phyloP scores from a whole-genome alignment of 1,140 invertebrate genomes.

The Neelides sp. region DNA sequence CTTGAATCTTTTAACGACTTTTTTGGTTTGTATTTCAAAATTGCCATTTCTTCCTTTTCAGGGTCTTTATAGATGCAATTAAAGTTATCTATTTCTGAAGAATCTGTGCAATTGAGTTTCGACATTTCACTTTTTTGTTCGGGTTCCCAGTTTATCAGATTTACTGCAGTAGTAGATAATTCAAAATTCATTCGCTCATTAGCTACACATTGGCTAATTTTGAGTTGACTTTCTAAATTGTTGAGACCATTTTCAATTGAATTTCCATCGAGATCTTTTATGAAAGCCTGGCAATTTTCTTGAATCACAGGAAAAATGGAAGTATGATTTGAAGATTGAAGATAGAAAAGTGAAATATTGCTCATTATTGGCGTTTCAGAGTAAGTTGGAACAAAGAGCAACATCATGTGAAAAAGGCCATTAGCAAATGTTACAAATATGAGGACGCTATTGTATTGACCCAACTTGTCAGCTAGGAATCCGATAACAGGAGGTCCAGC shows the following conservation, averaged over 20 bases:
- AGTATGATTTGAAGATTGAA: not conserved
- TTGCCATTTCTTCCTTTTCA: too few relatives aligned
- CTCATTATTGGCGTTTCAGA: conserved; percentile 6
- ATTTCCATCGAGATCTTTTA: not conserved
- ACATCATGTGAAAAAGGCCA: conserved; percentile 55
- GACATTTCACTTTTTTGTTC: too few relatives aligned
- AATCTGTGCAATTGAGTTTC: too few relatives aligned
- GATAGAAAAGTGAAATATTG: not conserved
- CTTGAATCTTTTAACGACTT: too few relatives aligned
- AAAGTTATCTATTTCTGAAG: too few relatives aligned
- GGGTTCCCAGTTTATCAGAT: too few relatives aligned
- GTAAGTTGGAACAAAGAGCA: conserved; percentile 38
- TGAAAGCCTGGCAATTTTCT: not conserved
- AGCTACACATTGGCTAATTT: too few relatives aligned
- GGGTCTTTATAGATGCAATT: too few relatives aligned
- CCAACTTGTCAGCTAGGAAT: conserved; percentile 65
- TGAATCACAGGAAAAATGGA: not conserved
- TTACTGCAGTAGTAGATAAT: too few relatives aligned
- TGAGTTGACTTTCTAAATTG: too few relatives aligned
- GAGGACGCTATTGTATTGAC: conserved; percentile 63
- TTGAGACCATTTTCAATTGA: conserved; percentile 1
- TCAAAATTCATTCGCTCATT: too few relatives aligned
- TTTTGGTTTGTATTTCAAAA: too few relatives aligned
- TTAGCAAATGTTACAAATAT: conserved; percentile 57
- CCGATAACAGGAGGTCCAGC: conserved; percentile 64